Evolutionary conservation across 2,113 vertebrate genomes (phyloP).

Genomic region (Amblyornis subalaris): DNA sequence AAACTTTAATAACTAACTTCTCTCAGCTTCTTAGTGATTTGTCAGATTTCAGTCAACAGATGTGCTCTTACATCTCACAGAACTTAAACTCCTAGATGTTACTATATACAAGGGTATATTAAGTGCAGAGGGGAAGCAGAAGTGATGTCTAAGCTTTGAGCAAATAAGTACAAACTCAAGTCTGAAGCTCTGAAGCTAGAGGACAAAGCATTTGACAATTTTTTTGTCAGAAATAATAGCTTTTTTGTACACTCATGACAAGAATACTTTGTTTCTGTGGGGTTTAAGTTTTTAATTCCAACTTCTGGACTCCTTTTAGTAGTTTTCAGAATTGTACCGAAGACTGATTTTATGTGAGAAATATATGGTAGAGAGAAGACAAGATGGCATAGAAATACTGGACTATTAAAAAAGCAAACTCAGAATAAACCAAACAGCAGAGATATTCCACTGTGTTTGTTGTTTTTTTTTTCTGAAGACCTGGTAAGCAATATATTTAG

Average conservation of each 20-base stretch:
- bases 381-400: background rate
- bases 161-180: background rate
- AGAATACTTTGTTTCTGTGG: background rate
- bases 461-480: background rate
- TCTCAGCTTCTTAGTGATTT: background rate
- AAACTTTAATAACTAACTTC: background rate
- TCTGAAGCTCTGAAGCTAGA: background rate
- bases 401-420: background rate
- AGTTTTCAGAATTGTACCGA: background rate
- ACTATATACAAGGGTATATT: background rate
- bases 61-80: background rate
- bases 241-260: background rate
- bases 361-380: background rate
- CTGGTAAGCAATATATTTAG: background rate
- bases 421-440: background rate
- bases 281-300: background rate
- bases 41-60: background rate
- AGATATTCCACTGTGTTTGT: fast-evolving
- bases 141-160: background rate
- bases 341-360: background rate
- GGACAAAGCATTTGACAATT: background rate
- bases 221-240: fast-evolving
- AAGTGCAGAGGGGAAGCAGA: background rate
- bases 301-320: background rate
- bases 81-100: background rate